phyloP scores from a whole-genome alignment of 2,797 vertebrate genomes.

The Oophaga sylvatica region DNA sequence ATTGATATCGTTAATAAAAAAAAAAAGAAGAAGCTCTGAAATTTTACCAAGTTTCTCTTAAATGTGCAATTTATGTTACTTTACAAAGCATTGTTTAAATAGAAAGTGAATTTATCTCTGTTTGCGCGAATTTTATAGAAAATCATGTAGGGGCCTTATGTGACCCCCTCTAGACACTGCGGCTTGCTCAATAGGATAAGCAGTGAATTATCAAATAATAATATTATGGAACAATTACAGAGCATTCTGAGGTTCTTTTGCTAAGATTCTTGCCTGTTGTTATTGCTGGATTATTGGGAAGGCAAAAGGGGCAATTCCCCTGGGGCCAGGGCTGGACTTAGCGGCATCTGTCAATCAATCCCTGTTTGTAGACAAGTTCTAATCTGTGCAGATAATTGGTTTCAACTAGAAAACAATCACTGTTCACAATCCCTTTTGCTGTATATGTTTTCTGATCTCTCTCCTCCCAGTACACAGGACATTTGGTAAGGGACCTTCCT shows the following conservation, averaged over 20 bases:
- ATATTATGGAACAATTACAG: not conserved
- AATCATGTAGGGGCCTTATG: not conserved
- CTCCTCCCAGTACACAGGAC: too few relatives aligned
- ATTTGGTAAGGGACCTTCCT: too few relatives aligned
- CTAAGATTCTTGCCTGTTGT: not conserved
- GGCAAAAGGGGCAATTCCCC: not conserved
- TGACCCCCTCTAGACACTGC: not conserved
- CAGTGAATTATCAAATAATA: not conserved
- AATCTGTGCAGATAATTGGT: too few relatives aligned
- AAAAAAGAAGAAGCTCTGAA: not conserved
- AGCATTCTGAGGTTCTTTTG: not conserved
- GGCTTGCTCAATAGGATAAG: not conserved
- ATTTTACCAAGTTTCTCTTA: slow-evolving; percentile 37
- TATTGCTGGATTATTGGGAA: not conserved
- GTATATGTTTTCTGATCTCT: too few relatives aligned
- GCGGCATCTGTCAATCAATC: too few relatives aligned
- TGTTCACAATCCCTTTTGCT: too few relatives aligned
- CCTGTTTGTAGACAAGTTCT: too few relatives aligned
- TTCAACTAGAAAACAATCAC: too few relatives aligned
- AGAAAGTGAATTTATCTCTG: not conserved
- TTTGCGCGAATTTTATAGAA: not conserved
- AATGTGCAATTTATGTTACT: slow-evolving; percentile 18
- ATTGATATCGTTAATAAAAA: slow-evolving; percentile 78
- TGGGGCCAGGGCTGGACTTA: too few relatives aligned
- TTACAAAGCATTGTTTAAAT: not conserved